A percentile compares a stretch with the other conserved stretches of the same genome.
Evolutionary conservation across 2,888 invertebrate species (phyloP).

Genomic region (Drepanosiphum platanoidis): DNA sequence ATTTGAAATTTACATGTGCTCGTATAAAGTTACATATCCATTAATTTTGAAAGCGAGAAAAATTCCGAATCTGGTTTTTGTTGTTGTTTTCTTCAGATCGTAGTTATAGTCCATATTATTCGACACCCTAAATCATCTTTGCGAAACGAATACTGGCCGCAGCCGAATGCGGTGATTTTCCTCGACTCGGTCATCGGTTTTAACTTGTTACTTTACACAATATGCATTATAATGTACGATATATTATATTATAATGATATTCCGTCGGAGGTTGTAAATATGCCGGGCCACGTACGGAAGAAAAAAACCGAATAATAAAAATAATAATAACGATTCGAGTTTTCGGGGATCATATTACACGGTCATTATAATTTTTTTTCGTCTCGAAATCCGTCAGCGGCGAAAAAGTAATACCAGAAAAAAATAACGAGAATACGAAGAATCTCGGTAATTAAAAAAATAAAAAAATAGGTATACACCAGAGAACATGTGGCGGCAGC

Average conservation of each 20-base stretch:
- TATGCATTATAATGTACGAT: no score
- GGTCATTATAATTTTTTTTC: conserved; percentile 22
- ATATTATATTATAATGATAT: not conserved
- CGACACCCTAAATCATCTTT: no score
- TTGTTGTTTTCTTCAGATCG: no score
- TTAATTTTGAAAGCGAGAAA: no score
- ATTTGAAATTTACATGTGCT: no score
- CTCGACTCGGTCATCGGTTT: no score
- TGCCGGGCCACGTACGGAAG: not conserved
- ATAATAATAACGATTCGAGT: conserved; percentile 33
- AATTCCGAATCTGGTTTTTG: no score
- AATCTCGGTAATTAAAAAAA: conserved; percentile 46
- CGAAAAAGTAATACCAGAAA: conserved; percentile 8
- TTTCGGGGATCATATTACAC: conserved; percentile 46
- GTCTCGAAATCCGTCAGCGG: not conserved
- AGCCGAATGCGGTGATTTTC: no score
- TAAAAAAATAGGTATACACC: not conserved
- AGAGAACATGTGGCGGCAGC: conserved; percentile 6
- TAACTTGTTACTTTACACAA: no score
- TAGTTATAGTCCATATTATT: no score
- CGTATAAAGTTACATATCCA: no score
- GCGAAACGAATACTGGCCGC: no score
- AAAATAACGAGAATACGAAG: conserved; percentile 28
- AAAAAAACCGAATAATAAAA: conserved; percentile 9
- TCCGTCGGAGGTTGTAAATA: not conserved